phyloP scores from a whole-genome alignment of 2,888 invertebrate genomes.

The Urechis unicinctus region DNA sequence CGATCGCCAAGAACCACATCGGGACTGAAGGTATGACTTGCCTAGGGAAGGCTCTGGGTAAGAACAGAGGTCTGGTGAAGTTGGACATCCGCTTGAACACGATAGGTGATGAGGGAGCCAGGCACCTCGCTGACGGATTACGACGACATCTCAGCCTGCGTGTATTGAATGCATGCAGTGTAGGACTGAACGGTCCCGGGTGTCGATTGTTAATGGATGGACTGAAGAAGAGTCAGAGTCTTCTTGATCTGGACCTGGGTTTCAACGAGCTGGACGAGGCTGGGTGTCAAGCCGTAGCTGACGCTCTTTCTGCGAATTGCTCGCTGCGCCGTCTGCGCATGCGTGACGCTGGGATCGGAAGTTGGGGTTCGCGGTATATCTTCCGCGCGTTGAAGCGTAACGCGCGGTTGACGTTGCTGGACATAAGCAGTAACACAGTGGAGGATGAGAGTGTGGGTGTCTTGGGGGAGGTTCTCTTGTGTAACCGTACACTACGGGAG shows the following conservation, averaged over 20 bases:
- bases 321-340: conserved; percentile 35
- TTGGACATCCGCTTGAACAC: conserved; percentile 40
- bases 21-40: conserved; percentile 27
- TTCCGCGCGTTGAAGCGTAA: conserved; percentile 36
- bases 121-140: conserved; percentile 29
- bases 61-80: conserved; percentile 27
- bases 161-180: conserved; percentile 38
- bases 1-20: conserved; percentile 39
- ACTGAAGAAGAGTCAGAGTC: conserved; percentile 25
- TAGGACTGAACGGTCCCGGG: conserved; percentile 32
- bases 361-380: conserved; percentile 35
- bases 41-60: conserved; percentile 27
- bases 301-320: conserved; percentile 31
- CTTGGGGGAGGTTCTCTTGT: conserved; percentile 34
- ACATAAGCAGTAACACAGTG: conserved; percentile 41
- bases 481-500: conserved; percentile 33
- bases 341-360: conserved; percentile 35
- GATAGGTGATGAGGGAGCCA: conserved; percentile 34
- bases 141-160: conserved; percentile 28
- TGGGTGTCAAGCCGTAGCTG: conserved; percentile 33
- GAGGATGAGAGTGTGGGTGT: conserved; percentile 34
- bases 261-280: conserved; percentile 41
- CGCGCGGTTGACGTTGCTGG: conserved; percentile 32
- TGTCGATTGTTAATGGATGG: conserved; percentile 29
- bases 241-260: conserved; percentile 42